Base-by-base conservation (phyloP, 2,888 invertebrate species). In the Polydrusus tereticollis region DNA sequence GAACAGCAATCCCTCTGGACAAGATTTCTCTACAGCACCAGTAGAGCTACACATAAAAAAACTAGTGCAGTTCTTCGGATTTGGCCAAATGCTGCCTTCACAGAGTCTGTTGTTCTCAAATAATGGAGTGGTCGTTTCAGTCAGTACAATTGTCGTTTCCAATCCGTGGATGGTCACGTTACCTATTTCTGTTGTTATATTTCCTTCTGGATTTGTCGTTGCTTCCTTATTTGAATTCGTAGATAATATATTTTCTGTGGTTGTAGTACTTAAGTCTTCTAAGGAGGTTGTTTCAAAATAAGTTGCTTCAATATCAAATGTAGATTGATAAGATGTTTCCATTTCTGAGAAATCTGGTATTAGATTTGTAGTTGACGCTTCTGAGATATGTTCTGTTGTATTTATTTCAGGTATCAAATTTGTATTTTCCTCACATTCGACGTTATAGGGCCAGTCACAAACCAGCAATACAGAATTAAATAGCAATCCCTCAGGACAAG, bases 381-480 rank as follows among this genome's bases (percentile, higher is more conserved):
- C 45, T 45, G 21, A 10, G 20, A 1, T 4, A 8, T 1, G 20
- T 21, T 45, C 45, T 18, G 21, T 45, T 45, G 20, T 45, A 21
- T 20, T 18, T 8, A 20, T 20, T 18, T 45, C 45, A 18, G 4
- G 3, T 43, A 2, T n/a, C 16, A 43, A 2, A 36, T 36, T 16
- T 36, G n/a, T n/a, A 36, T 2, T 2, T 36, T 12, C 43, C 14
- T 41, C n/a, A n/a, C 41, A 41, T 5, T 14, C 12, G n/a, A 8
- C 73, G n/a, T 50, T 69, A 2, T 36, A 8, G n/a, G 72, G 69
- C 60, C 64, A 68, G 58, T 72, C 76, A 33, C 76, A 76, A 16
- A 69, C 62, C 0, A 38, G 23, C 6, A 72, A 20, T n/a, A 16
- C 21, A 8, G 72, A 66, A 33, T 72, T 57, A 43, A 74, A 74